Evolutionary conservation across 2,888 invertebrate species (phyloP).

Genomic region (Macaria liturata): DNA sequence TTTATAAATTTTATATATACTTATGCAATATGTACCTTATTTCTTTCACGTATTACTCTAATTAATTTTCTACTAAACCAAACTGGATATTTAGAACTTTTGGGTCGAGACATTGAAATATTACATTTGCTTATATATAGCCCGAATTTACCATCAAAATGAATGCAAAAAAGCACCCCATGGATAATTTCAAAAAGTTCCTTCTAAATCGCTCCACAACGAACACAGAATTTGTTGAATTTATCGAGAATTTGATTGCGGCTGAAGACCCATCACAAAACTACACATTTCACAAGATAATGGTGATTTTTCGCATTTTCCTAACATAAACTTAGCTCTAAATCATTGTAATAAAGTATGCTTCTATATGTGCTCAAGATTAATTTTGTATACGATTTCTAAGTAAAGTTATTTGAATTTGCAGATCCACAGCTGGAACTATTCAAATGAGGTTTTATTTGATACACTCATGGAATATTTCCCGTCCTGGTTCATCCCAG

Average conservation of each 20-base stretch:
- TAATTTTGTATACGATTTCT: not conserved
- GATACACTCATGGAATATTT: constrained; percentile 59
- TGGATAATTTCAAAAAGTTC: constrained; percentile 32
- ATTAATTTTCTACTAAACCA: too few relatives aligned
- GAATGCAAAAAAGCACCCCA: constrained; percentile 29
- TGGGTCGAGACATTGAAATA: too few relatives aligned
- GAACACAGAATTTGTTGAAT: constrained; percentile 44
- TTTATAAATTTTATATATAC: too few relatives aligned
- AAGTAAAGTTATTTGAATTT: constrained; percentile 20
- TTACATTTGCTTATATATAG: too few relatives aligned
- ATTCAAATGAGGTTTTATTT: constrained; percentile 49
- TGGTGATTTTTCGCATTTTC: constrained; percentile 46
- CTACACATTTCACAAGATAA: constrained; percentile 69
- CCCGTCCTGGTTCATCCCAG: constrained; percentile 52
- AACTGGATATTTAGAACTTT: too few relatives aligned
- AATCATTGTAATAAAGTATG: not conserved
- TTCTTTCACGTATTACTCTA: too few relatives aligned
- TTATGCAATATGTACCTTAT: too few relatives aligned
- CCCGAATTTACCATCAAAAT: constrained; percentile 9
- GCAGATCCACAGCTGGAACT: constrained; percentile 68
- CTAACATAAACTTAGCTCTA: not conserved
- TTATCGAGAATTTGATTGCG: constrained; percentile 58
- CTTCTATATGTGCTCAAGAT: not conserved
- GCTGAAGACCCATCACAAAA: constrained; percentile 56
- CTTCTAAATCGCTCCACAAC: constrained; percentile 32